phyloP scores from a whole-genome alignment of 2,888 invertebrate genomes.

The Bibio marci region DNA sequence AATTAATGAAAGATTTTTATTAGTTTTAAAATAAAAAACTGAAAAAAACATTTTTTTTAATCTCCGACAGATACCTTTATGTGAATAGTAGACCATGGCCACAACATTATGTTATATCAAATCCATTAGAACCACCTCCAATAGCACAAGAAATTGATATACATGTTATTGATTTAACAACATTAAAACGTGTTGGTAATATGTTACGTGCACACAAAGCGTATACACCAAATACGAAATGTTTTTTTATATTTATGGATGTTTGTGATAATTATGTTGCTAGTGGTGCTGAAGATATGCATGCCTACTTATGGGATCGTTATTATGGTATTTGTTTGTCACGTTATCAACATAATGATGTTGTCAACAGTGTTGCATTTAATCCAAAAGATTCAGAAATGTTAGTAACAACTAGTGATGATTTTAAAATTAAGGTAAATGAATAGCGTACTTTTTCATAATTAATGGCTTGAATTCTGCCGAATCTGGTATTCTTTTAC shows the following conservation, averaged over 20 bases:
- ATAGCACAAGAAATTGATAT: constrained; percentile 77
- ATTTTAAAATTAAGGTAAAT: constrained; percentile 49
- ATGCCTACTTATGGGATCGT: constrained; percentile 71
- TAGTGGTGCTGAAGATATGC: constrained; percentile 70
- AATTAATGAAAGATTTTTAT: neutral
- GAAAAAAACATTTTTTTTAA: constrained; percentile 19
- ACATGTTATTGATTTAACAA: constrained; percentile 67
- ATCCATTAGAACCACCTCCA: constrained; percentile 64
- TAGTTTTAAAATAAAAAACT: neutral
- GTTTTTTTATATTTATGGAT: constrained; percentile 73
- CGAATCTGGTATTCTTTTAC: too few relatives aligned
- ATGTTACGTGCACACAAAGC: constrained; percentile 66
- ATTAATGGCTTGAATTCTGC: too few relatives aligned
- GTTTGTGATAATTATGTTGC: constrained; percentile 69
- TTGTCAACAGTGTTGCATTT: constrained; percentile 73
- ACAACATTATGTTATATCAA: constrained; percentile 46
- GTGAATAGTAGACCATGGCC: constrained; percentile 66
- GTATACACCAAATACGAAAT: constrained; percentile 69
- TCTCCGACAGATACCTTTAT: constrained; percentile 35
- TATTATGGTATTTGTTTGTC: constrained; percentile 64
- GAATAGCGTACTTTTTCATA: neutral
- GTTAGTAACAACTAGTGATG: constrained; percentile 70
- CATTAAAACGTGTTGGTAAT: constrained; percentile 55
- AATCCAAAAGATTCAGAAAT: constrained; percentile 65
- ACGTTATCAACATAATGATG: constrained; percentile 58